phyloP scores from a whole-genome alignment of 2,113 vertebrate genomes.

The Zapus hudsonius region DNA sequence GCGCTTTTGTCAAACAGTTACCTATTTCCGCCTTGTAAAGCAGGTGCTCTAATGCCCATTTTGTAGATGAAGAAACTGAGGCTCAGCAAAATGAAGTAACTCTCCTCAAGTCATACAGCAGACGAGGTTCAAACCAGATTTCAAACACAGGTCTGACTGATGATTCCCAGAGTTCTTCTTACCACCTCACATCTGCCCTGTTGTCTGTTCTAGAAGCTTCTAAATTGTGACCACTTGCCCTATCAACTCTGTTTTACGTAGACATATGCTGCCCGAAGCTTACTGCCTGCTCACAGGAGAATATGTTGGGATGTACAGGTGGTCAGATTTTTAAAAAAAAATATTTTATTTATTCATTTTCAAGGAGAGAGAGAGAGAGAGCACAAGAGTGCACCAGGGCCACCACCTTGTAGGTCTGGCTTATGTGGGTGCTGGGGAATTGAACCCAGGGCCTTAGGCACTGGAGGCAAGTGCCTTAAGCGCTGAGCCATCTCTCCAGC shows the following conservation, averaged over 20 bases:
- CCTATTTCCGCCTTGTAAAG: neutral
- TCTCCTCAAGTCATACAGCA: constrained; percentile 1
- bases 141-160: neutral
- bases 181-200: neutral
- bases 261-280: neutral
- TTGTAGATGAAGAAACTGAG: constrained; percentile 45
- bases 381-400: too few species aligned
- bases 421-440: too few species aligned
- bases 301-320: constrained; percentile 7
- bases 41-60: neutral
- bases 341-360: too few species aligned
- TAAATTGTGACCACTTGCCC: neutral
- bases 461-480: too few species aligned
- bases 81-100: constrained; percentile 13
- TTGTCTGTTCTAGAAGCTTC: neutral
- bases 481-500: too few species aligned
- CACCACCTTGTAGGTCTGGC: too few species aligned
- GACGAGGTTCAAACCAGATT: neutral
- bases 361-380: too few species aligned
- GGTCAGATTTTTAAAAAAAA: constrained; percentile 52
- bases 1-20: neutral
- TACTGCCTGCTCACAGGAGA: neutral
- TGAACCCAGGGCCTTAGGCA: too few species aligned
- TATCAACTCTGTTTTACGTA: neutral
- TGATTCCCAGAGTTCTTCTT: neutral